Evolutionary conservation across 2,888 invertebrate genomes (phyloP).

Genomic region (Brachynemurus nebulosus): DNA sequence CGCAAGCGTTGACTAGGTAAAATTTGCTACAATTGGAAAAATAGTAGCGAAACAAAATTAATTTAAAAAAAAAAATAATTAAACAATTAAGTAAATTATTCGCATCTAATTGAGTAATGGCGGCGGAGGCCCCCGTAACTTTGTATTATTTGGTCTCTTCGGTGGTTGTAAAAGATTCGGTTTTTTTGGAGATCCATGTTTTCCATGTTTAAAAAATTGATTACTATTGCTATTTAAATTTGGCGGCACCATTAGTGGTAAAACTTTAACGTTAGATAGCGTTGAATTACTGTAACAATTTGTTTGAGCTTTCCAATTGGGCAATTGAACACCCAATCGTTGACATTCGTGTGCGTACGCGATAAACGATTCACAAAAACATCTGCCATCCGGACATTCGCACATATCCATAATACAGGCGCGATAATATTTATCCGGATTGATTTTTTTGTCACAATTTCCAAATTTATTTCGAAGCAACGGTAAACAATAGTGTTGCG

Average conservation of each 20-base stretch:
- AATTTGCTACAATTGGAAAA: not conserved
- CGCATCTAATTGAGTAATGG: not conserved
- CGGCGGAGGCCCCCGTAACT: constrained; percentile 2
- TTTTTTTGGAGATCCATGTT: too few species aligned
- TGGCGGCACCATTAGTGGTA: not conserved
- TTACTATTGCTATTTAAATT: not conserved
- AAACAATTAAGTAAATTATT: not conserved
- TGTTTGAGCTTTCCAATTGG: constrained; percentile 56
- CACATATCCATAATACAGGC: constrained; percentile 81
- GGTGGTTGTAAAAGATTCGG: constrained; percentile 1
- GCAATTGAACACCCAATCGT: constrained; percentile 55
- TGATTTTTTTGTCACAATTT: constrained; percentile 64
- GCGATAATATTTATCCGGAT: constrained; percentile 69
- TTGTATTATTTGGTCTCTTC: constrained; percentile 1
- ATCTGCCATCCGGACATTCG: constrained; percentile 65
- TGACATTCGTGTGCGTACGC: constrained; percentile 83
- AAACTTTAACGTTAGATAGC: not conserved
- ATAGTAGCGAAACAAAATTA: not conserved
- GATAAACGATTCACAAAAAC: constrained; percentile 80
- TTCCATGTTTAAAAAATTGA: too few species aligned
- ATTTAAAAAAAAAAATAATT: not conserved
- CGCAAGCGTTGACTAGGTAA: constrained; percentile 6
- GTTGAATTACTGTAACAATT: constrained; percentile 34
- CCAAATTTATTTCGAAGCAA: constrained; percentile 43
- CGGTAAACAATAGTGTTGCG: constrained; percentile 26